Conservation (phyloP, 2,797 vertebrate genomes). For the Myripristis jacobus region DNA sequence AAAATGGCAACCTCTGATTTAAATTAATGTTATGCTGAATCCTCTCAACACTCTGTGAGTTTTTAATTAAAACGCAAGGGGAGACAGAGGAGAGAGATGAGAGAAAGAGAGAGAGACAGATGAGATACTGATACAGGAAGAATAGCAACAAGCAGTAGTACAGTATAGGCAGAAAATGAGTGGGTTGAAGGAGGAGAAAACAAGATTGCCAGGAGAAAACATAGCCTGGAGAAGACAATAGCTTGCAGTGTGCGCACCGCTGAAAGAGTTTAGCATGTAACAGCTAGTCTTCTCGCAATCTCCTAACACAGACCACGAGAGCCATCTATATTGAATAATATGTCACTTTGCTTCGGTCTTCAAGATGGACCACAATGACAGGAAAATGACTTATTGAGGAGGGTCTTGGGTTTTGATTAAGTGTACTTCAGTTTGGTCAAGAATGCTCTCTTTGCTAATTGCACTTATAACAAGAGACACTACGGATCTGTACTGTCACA, state of each 20-base stretch:
- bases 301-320: constrained; percentile 1
- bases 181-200: no score
- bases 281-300: constrained; percentile 6
- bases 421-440: constrained; percentile 67
- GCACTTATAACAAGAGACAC: constrained; percentile 46
- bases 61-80: not conserved
- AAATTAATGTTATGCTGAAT: not conserved
- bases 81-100: not conserved
- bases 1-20: no score
- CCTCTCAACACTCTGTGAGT: not conserved
- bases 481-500: constrained; percentile 36
- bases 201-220: not conserved
- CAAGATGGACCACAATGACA: constrained; percentile 5
- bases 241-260: not conserved
- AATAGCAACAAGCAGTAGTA: no score
- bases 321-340: constrained; percentile 19
- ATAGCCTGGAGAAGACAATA: not conserved
- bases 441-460: constrained; percentile 69
- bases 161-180: no score
- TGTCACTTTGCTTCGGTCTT: constrained; percentile 15
- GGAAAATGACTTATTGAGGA: constrained; percentile 49
- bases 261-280: not conserved
- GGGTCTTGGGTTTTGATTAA: constrained; percentile 69
- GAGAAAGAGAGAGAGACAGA: not conserved
- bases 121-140: not conserved